Evolutionary conservation across 2,888 invertebrate species (phyloP).

Genomic region (Leptinotarsa tumamoca): DNA sequence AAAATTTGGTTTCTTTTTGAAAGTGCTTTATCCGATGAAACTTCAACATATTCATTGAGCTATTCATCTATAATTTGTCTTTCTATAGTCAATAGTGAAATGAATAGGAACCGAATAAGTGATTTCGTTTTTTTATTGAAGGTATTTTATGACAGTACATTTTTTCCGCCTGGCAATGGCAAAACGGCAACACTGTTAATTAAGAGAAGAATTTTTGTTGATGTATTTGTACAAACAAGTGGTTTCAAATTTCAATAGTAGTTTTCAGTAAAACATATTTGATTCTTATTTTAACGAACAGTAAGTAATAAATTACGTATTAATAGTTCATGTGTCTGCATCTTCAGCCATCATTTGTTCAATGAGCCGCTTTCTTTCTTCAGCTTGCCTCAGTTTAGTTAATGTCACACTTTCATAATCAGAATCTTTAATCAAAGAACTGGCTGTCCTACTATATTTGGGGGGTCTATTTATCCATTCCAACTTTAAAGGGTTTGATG

Average conservation of each 20-base stretch:
- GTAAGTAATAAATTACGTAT: neutral
- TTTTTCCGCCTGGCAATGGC: no score
- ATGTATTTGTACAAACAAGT: neutral
- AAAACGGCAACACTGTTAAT: no score
- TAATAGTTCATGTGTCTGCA: slow-evolving; percentile 50
- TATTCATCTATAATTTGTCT: no score
- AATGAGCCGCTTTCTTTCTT: slow-evolving; percentile 83
- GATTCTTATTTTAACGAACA: neutral
- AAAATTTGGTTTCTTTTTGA: no score
- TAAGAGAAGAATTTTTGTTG: no score
- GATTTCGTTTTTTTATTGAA: no score
- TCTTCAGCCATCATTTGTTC: slow-evolving; percentile 77
- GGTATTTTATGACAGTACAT: no score
- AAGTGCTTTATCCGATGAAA: no score
- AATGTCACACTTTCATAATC: slow-evolving; percentile 88
- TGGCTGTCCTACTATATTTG: slow-evolving; percentile 62
- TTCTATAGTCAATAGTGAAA: no score
- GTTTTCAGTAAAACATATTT: no score
- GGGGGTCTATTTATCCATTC: slow-evolving; percentile 75
- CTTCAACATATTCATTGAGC: no score
- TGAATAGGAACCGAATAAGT: no score
- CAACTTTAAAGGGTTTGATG: slow-evolving; percentile 78
- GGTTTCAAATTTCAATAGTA: neutral
- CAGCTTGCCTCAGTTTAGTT: slow-evolving; percentile 84
- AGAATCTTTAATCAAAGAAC: slow-evolving; percentile 70